Percentiles rank a stretch among this genome's conserved stretches.
These are phyloP conservation scores for Chrysopilus asiliformis DNA, from an alignment of 2,888 invertebrate genomes.

Conservation along the genomic window DNA sequence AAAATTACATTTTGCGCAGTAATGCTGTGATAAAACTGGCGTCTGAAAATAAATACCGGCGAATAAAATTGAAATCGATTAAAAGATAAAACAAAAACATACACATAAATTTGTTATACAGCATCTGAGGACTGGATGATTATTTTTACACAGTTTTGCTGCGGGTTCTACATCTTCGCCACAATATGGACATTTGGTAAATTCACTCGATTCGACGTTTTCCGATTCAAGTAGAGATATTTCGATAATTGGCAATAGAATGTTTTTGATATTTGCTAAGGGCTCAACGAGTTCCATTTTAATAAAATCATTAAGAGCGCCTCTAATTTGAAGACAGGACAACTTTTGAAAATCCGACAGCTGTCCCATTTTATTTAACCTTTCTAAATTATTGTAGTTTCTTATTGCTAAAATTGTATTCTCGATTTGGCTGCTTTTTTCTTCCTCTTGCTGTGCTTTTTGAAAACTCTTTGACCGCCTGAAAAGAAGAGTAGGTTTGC, in stretches of 20 bases:
- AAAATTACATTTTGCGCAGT: constrained; percentile 23
- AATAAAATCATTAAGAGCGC: too few relatives aligned
- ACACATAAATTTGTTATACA: constrained; percentile 26
- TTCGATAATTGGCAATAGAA: constrained; percentile 8
- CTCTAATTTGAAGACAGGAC: too few relatives aligned
- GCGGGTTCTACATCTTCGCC: constrained; percentile 11
- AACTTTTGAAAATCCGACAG: too few relatives aligned
- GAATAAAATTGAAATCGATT: neutral
- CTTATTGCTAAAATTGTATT: too few relatives aligned
- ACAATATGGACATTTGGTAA: constrained; percentile 20
- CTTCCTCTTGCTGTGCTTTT: too few relatives aligned
- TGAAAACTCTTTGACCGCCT: too few relatives aligned
- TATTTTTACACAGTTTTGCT: constrained; percentile 16
- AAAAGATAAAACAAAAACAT: neutral
- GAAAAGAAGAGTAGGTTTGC: too few relatives aligned
- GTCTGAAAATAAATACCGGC: constrained; percentile 15
- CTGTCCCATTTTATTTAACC: too few relatives aligned
- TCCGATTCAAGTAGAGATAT: constrained; percentile 4
- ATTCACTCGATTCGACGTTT: constrained; percentile 4
- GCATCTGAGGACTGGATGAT: constrained; percentile 21
- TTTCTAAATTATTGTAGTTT: too few relatives aligned
- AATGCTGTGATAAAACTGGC: constrained; percentile 19
- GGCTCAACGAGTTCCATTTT: neutral
- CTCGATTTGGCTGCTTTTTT: too few relatives aligned
- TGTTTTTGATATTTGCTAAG: neutral